A percentile compares a stretch with the other conserved stretches of the same genome.
Evolutionary conservation across 2,113 vertebrate genomes (phyloP).

Genomic region (Mus musculus): GRCm39 chr12:57504001-57504500

Average conservation of each 20-base stretch:
- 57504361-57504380: conserved; percentile 52
- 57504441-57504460: conserved; percentile 54
- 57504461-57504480: conserved; percentile 58
- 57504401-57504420: conserved; percentile 13
- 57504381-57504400: conserved; percentile 8
- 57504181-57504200: conserved; percentile 44
- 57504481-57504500: conserved; percentile 72
- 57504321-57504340: conserved; percentile 6
- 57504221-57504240: conserved; percentile 36
- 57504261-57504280: background rate
- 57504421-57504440: conserved; percentile 60
- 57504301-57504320: background rate
- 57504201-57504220: background rate
- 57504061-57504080: background rate
- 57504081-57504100: conserved; percentile 29
- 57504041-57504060: conserved; percentile 52
- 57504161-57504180: conserved; percentile 6
- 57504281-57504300: conserved; percentile 32
- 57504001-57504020: conserved; percentile 16
- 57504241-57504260: background rate
- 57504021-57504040: conserved; percentile 64
- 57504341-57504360: conserved; percentile 12
- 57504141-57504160: background rate
- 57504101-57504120: conserved; percentile 59
- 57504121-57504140: conserved; percentile 24